Conservation (phyloP, 92 coral and sea anemone species). For the Actinostola sp. region DNA sequence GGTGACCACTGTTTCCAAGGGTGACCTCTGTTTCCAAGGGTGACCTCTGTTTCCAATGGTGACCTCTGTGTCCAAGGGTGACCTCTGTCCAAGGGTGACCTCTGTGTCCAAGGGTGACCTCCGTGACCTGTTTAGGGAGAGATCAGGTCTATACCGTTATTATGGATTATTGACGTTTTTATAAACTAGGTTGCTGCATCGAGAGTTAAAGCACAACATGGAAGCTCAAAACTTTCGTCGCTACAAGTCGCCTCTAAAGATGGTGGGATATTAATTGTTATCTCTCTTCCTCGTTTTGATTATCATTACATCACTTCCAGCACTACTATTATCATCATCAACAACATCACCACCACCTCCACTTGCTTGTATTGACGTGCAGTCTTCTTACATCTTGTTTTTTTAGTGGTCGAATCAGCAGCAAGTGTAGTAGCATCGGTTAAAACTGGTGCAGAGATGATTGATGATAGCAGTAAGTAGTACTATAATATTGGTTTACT, state of each 20-base stretch:
- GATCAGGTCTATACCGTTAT: too few relatives aligned
- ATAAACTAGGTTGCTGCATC: conserved; percentile 87
- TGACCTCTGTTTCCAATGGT: too few relatives aligned
- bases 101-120: too few relatives aligned
- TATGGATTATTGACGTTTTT: too few relatives aligned
- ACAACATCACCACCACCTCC: neutral
- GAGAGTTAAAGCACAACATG: conserved; percentile 86
- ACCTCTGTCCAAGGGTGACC: too few relatives aligned
- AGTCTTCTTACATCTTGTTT: neutral
- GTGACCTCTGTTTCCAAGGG: too few relatives aligned
- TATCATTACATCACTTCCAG: neutral
- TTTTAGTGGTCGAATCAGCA: conserved; percentile 89
- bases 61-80: too few relatives aligned
- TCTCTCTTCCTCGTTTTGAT: neutral
- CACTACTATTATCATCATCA: neutral
- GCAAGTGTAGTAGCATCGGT: conserved; percentile 99
- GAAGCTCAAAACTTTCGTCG: conserved; percentile 70
- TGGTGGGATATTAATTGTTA: conserved; percentile 44
- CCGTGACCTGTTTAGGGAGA: too few relatives aligned
- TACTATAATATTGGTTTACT: neutral
- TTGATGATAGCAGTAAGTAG: conserved; percentile 93
- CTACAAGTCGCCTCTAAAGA: conserved; percentile 83
- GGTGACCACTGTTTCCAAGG: too few relatives aligned
- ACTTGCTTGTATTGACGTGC: neutral
- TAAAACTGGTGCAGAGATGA: conserved; percentile 98